Conservation (phyloP, 1,140 invertebrate species). For the Calephelis virginiensis region DNA sequence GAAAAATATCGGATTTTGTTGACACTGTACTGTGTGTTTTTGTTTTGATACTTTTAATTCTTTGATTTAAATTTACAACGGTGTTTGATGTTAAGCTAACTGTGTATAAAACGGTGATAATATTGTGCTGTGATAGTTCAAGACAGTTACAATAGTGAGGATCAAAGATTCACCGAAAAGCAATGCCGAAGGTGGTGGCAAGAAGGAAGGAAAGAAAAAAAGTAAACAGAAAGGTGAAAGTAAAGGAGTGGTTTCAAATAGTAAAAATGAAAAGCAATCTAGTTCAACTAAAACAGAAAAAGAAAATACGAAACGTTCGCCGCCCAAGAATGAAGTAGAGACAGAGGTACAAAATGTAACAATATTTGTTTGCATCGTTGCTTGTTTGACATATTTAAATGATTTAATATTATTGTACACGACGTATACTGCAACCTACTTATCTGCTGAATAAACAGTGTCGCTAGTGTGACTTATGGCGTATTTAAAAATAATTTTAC, state of each 20-base stretch:
- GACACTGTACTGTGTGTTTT: conserved; percentile 4
- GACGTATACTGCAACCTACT: too few relatives aligned
- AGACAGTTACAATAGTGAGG: conserved; percentile 76
- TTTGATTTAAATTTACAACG: conserved; percentile 8
- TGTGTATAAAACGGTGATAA: conserved; percentile 22
- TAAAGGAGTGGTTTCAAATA: conserved; percentile 55
- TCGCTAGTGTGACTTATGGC: too few relatives aligned
- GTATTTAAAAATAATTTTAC: too few relatives aligned
- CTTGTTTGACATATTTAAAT: not conserved
- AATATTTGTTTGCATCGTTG: conserved; percentile 1
- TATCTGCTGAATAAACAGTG: too few relatives aligned
- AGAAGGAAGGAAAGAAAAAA: conserved; percentile 80
- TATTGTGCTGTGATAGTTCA: conserved; percentile 38
- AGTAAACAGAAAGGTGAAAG: conserved; percentile 68
- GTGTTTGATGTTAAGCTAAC: not conserved
- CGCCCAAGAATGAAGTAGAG: conserved; percentile 44
- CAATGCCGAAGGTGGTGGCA: conserved; percentile 76
- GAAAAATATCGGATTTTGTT: conserved; percentile 43
- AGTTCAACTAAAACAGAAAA: conserved; percentile 53
- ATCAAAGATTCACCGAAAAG: conserved; percentile 78
- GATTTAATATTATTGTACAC: too few relatives aligned
- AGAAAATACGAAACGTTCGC: conserved; percentile 47
- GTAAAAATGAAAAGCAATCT: conserved; percentile 51
- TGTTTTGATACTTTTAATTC: conserved; percentile 21
- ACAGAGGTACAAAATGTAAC: conserved; percentile 46